A percentile compares a stretch with the other conserved stretches of the same genome.
These are phyloP conservation scores for Listronotus oregonensis DNA, from an alignment of 1,140 invertebrate species.

Conservation along the genomic window DNA sequence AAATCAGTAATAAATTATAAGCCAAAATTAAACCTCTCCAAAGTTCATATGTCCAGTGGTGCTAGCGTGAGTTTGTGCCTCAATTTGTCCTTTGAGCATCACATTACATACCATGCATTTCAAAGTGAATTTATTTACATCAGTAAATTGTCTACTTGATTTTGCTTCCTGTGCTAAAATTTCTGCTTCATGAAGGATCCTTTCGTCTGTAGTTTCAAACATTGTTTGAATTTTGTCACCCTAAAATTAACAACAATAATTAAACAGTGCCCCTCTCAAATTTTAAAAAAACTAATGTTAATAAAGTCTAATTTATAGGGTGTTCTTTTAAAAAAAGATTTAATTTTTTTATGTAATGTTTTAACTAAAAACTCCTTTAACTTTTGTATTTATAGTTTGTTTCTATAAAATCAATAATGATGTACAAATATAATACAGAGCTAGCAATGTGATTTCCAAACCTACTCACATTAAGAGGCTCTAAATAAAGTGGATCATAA, in stretches of 20 bases:
- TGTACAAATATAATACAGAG: no score
- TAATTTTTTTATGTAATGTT: no score
- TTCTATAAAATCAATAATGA: no score
- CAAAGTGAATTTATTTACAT: slow-evolving; percentile 84
- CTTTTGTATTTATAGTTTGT: no score
- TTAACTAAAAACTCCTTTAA: no score
- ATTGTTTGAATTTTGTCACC: slow-evolving; percentile 75
- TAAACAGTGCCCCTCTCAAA: no score
- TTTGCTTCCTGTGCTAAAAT: slow-evolving; percentile 86
- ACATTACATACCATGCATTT: slow-evolving; percentile 80
- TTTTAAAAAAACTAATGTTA: no score
- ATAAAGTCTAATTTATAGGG: no score
- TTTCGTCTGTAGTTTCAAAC: slow-evolving; percentile 77
- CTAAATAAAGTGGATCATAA: slow-evolving; percentile 91
- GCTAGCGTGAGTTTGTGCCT: slow-evolving; percentile 84
- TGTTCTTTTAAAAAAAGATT: no score
- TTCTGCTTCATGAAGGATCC: slow-evolving; percentile 76
- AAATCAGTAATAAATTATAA: no score
- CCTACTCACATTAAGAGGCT: slow-evolving; percentile 65
- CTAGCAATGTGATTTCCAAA: no score
- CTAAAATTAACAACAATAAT: slow-evolving; percentile 58
- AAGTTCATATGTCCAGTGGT: slow-evolving; percentile 85
- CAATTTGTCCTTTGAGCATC: slow-evolving; percentile 73
- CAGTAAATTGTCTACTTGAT: slow-evolving; percentile 85
- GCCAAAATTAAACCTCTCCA: slow-evolving; percentile 71